Conservation (phyloP, 2,113 vertebrate species). For the Phasianus colchicus region DNA sequence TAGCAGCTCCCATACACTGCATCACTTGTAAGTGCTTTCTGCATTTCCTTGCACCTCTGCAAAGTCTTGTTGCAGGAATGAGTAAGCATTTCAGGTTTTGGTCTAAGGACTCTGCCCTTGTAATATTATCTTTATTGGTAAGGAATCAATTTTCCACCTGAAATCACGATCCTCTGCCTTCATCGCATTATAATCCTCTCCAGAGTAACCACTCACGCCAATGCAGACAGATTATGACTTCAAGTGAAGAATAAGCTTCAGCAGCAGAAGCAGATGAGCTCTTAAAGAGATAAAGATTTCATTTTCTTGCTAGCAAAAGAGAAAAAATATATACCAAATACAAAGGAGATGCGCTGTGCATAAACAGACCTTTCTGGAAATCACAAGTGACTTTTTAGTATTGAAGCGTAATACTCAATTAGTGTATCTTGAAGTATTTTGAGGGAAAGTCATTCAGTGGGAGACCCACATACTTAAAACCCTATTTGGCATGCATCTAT, state of each 20-base stretch:
- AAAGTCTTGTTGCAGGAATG: background rate
- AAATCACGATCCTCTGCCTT: conserved; percentile 51
- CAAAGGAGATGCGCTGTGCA: background rate
- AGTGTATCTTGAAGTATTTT: background rate
- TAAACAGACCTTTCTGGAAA: conserved; percentile 3
- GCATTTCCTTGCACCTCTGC: background rate
- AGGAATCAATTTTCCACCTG: conserved; percentile 54
- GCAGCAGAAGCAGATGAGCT: conserved; percentile 60
- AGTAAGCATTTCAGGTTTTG: conserved; percentile 42
- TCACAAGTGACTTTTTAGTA: background rate
- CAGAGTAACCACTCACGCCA: conserved; percentile 45
- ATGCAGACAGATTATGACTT: conserved; percentile 67
- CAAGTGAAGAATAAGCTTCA: conserved; percentile 43
- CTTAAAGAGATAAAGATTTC: conserved; percentile 62
- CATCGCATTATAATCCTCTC: conserved; percentile 57
- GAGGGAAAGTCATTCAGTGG: conserved; percentile 7
- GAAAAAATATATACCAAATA: background rate
- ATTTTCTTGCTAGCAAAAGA: conserved; percentile 30
- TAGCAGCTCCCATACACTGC: background rate
- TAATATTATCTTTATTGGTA: conserved; percentile 7
- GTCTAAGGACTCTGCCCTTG: background rate
- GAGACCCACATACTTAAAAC: conserved; percentile 49
- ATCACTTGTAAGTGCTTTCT: background rate
- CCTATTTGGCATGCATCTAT: conserved; percentile 43
- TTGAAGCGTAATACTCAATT: background rate